Evolutionary conservation across 1,140 invertebrate genomes (phyloP), one percentile per base, ranked within the genome.

Genomic region (Pantala flavescens): DNA sequence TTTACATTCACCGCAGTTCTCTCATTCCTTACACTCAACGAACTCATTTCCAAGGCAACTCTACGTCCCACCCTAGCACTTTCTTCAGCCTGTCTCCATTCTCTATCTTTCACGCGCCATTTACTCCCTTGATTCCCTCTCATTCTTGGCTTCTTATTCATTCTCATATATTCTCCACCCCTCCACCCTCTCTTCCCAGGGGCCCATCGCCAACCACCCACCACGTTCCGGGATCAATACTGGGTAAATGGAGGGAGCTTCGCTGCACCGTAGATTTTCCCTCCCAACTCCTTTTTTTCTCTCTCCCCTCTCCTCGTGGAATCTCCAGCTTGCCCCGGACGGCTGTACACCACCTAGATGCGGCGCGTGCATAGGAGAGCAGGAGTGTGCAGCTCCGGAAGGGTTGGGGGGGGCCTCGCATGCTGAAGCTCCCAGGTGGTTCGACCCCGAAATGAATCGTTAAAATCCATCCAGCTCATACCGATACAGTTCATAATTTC

Each of bases 211-310:
- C 49, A 63, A 63, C 49, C 49, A 63, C 49, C n/a, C 49, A 63
- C 49, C 49, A 16, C 12, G 49, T 19, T 19, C 3, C 14, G 49
- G 49, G 49, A 63, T 63, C 49, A 63, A 63, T 63, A 63, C 49
- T 63, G 49, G 49, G 49, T 63, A 63, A 63, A 63, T 63, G 49
- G 49, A 63, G 49, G 49, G 49, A 63, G 49, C 49, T 63, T 63
- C 49, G 12, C 16, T 63, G 49, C 49, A 63, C 14, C 49, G 49
- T 63, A 63, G 49, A 19, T 63, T 63, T 21, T 63, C 49, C 49
- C 49, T 63, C 49, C 49, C 49, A 63, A 21, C 49, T 63, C 49
- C 49, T 63, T 21, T 12, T 7, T 63, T 63, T 63, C 12, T 63
- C 12, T 7, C 12, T 7, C 14, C 5, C 14, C 49, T 14, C 49